These are phyloP conservation scores for Stictocephala bisonia DNA, from an alignment of 2,888 invertebrate genomes.

Conservation along the genomic window DNA sequence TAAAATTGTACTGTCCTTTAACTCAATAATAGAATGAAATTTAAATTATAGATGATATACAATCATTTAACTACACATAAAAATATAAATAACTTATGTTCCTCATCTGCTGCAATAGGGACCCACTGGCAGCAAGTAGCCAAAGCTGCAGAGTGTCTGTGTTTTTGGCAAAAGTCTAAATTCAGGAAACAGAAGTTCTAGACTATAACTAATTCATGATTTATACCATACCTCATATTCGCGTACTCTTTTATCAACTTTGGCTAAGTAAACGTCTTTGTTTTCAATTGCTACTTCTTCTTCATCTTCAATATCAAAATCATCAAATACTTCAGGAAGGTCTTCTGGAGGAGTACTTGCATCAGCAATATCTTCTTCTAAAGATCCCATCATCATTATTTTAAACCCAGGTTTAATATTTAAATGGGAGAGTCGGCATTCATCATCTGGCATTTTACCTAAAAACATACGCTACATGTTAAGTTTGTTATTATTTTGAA, in stretches of 20 bases:
- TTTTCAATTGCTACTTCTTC: constrained; percentile 80
- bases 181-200: too few relatives aligned
- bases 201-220: too few relatives aligned
- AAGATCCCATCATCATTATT: constrained; percentile 97
- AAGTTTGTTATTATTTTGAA: not conserved
- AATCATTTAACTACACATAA: too few relatives aligned
- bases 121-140: constrained; percentile 6
- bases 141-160: not conserved
- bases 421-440: constrained; percentile 77
- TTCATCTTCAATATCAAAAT: constrained; percentile 87
- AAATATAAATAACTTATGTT: too few relatives aligned
- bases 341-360: constrained; percentile 84
- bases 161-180: too few relatives aligned
- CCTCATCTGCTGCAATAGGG: too few relatives aligned
- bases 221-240: constrained; percentile 79
- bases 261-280: constrained; percentile 78
- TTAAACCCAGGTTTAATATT: constrained; percentile 89
- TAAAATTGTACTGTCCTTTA: too few relatives aligned
- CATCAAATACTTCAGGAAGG: constrained; percentile 88
- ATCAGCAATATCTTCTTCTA: constrained; percentile 91
- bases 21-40: too few relatives aligned
- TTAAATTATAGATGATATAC: too few relatives aligned
- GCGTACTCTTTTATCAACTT: constrained; percentile 84
- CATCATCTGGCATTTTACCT: constrained; percentile 90
- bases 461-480: constrained; percentile 53